phyloP scores from a whole-genome alignment of 2,113 vertebrate genomes.

The Anhinga rufa region DNA sequence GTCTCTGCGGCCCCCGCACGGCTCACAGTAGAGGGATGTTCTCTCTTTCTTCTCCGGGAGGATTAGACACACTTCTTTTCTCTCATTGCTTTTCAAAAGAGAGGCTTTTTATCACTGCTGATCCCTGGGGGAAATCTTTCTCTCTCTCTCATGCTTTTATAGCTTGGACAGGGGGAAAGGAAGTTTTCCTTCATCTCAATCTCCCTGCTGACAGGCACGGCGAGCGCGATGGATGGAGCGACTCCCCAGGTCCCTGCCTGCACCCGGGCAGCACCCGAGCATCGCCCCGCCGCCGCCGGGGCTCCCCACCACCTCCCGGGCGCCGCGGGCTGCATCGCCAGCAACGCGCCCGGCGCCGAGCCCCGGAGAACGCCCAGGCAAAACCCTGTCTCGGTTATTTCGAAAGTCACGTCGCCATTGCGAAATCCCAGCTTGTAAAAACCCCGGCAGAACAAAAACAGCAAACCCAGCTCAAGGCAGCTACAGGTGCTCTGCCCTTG shows the following conservation, averaged over 20 bases:
- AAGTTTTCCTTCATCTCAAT: constrained; percentile 48
- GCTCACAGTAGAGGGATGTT: not conserved
- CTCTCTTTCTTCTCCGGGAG: constrained; percentile 29
- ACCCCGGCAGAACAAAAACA: not conserved
- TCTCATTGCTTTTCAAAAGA: constrained; percentile 37
- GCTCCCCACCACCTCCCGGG: not conserved
- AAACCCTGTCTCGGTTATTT: not conserved
- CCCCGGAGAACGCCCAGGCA: not conserved
- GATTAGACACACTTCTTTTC: constrained; percentile 55
- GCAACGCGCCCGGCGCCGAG: not conserved
- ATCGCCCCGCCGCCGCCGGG: rapidly evolving
- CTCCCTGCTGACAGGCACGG: not conserved
- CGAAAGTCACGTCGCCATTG: not conserved
- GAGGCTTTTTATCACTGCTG: constrained; percentile 22
- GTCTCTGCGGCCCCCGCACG: not conserved
- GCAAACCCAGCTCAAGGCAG: not conserved
- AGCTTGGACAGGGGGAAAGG: not conserved
- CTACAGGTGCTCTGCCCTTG: constrained; percentile 21
- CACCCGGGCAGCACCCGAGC: not conserved
- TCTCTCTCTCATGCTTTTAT: not conserved
- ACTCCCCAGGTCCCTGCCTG: not conserved
- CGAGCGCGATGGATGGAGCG: not conserved
- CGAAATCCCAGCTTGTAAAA: not conserved
- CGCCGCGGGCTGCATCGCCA: not conserved
- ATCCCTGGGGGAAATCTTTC: constrained; percentile 25